phyloP scores from a whole-genome alignment of 2,888 invertebrate genomes.

The Xestia rhomboidea region DNA sequence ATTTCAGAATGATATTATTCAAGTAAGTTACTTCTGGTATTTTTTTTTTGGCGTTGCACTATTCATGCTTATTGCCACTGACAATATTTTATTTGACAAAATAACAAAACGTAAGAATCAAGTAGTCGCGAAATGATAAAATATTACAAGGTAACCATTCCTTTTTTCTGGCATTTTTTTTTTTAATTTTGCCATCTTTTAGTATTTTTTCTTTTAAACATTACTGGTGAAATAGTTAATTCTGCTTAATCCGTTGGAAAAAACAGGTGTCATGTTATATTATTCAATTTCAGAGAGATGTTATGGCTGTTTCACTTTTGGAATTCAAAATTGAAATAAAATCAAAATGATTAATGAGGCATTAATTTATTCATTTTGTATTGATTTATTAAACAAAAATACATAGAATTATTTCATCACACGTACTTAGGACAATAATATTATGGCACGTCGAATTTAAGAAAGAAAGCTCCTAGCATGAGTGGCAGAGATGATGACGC shows the following conservation, averaged over 20 bases:
- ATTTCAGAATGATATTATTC: conserved; percentile 63
- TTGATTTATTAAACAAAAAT: no score
- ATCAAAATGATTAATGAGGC: background rate
- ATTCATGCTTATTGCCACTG: no score
- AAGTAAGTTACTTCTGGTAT: conserved; percentile 37
- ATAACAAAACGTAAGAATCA: no score
- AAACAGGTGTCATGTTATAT: background rate
- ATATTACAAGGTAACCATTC: no score
- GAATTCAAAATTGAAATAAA: background rate
- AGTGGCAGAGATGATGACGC: background rate
- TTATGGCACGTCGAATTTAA: background rate
- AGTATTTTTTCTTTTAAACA: no score
- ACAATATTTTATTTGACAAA: no score
- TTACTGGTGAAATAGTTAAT: background rate
- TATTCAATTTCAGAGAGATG: background rate
- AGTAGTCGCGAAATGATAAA: no score
- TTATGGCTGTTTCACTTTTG: background rate
- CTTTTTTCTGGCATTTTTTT: background rate
- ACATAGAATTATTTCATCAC: no score
- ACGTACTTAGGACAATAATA: background rate
- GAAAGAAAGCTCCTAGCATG: background rate
- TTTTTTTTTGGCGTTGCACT: no score
- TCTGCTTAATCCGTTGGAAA: background rate
- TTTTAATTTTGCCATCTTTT: background rate
- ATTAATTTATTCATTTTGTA: background rate